These are phyloP conservation scores for Ennomos erosarius DNA, from an alignment of 2,888 invertebrate species.

Conservation along the genomic window DNA sequence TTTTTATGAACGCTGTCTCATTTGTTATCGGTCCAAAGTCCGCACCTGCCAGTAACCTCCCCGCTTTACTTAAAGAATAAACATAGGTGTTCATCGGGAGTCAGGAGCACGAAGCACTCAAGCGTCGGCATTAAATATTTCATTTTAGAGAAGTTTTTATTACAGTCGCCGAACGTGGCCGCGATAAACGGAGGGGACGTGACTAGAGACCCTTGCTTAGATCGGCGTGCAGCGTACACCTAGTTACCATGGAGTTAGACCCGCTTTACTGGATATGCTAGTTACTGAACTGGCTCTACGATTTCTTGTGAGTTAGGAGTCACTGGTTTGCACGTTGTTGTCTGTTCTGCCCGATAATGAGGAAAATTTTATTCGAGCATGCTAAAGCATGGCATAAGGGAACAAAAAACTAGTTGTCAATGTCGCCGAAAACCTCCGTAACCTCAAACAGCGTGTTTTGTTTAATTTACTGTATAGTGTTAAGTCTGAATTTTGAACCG, in stretches of 20 bases:
- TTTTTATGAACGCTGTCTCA: neutral
- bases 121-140: slow-evolving; percentile 79
- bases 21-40: slow-evolving; percentile 25
- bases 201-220: slow-evolving; percentile 77
- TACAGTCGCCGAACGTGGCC: slow-evolving; percentile 78
- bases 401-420: no score
- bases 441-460: no score
- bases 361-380: no score
- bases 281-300: neutral
- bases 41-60: slow-evolving; percentile 44
- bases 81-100: slow-evolving; percentile 64
- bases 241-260: slow-evolving; percentile 42
- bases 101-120: slow-evolving; percentile 63
- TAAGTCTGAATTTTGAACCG: no score
- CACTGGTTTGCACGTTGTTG: no score
- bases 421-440: no score
- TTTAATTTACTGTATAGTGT: no score
- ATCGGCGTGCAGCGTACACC: slow-evolving; percentile 55
- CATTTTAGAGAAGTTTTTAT: slow-evolving; percentile 84
- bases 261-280: slow-evolving; percentile 44
- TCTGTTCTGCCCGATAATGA: no score
- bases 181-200: slow-evolving; percentile 79
- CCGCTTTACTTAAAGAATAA: slow-evolving; percentile 63
- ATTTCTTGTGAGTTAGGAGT: no score
- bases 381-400: no score